Conservation (phyloP, 2,888 invertebrate genomes). For the Metallyticus violacea region DNA sequence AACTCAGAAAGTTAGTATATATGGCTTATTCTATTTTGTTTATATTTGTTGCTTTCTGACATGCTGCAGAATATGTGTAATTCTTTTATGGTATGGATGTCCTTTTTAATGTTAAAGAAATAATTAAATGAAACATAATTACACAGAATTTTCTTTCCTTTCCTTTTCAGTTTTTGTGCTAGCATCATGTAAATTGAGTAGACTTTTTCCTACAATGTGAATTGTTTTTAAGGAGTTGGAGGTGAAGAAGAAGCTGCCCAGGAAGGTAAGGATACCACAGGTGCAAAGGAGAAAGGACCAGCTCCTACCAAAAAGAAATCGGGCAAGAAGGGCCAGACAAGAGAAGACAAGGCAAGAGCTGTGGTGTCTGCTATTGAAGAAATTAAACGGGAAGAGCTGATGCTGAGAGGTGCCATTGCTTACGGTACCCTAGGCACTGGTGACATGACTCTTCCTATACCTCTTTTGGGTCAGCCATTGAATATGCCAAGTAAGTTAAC, state of each 20-base stretch:
- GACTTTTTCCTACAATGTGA: no score
- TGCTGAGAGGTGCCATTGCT: conserved; percentile 28
- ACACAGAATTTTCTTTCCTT: no score
- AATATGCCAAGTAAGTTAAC: conserved; percentile 15
- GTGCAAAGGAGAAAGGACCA: not conserved
- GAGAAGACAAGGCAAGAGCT: conserved; percentile 31
- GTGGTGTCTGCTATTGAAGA: conserved; percentile 35
- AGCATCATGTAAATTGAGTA: no score
- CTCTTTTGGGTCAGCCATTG: conserved; percentile 17
- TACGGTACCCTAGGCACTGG: conserved; percentile 3
- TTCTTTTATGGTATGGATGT: no score
- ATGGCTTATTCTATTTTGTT: no score
- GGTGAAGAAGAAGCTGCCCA: not conserved
- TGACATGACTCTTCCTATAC: conserved; percentile 28
- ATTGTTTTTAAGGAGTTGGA: not conserved
- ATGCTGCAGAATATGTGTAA: no score
- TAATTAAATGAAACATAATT: no score
- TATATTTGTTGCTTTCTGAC: no score
- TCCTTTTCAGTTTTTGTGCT: no score
- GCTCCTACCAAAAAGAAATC: conserved; percentile 20
- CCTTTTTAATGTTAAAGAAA: no score
- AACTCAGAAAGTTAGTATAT: no score
- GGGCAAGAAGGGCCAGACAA: conserved; percentile 21
- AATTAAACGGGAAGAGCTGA: conserved; percentile 32
- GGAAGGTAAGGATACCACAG: not conserved